Conservation (phyloP, 2,888 invertebrate genomes). For the Erannis defoliaria region DNA sequence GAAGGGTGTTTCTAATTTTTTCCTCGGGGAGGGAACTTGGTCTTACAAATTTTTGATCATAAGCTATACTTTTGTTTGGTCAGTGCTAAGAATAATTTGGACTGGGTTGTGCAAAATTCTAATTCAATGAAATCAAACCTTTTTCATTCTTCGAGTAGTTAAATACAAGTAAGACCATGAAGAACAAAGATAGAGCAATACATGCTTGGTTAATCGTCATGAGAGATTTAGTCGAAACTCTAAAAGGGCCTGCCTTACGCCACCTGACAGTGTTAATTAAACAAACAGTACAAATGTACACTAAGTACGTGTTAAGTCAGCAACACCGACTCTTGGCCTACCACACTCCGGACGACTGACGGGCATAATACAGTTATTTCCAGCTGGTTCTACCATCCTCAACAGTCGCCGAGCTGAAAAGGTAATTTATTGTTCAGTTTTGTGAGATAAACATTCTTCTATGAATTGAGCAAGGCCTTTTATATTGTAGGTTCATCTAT, state of each 20-base stretch:
- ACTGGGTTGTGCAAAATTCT: slow-evolving; percentile 12
- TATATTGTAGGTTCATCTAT: slow-evolving; percentile 8
- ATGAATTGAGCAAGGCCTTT: slow-evolving; percentile 34
- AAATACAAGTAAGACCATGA: slow-evolving; percentile 42
- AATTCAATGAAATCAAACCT: background rate
- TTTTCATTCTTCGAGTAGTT: background rate
- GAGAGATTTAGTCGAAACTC: slow-evolving; percentile 77
- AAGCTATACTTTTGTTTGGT: background rate
- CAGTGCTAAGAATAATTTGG: slow-evolving; percentile 2
- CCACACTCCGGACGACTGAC: slow-evolving; percentile 83
- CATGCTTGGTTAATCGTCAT: slow-evolving; percentile 84
- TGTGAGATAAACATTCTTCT: slow-evolving; percentile 42
- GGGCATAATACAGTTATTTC: slow-evolving; percentile 86
- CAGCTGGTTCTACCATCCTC: slow-evolving; percentile 60
- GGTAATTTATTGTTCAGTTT: slow-evolving; percentile 66
- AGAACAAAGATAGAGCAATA: slow-evolving; percentile 70
- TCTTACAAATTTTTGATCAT: slow-evolving; percentile 12
- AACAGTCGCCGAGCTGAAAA: slow-evolving; percentile 50
- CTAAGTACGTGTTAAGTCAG: slow-evolving; percentile 65
- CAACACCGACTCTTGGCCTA: slow-evolving; percentile 82
- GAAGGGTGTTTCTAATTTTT: slow-evolving; percentile 23
- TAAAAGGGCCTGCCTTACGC: slow-evolving; percentile 82
- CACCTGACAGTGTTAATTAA: slow-evolving; percentile 74
- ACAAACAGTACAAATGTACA: slow-evolving; percentile 40
- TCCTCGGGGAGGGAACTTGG: slow-evolving; percentile 15